Percentiles rank a stretch among this genome's conserved stretches.
phyloP scores from a whole-genome alignment of 2,113 vertebrate genomes.

The Saccopteryx leptura region DNA sequence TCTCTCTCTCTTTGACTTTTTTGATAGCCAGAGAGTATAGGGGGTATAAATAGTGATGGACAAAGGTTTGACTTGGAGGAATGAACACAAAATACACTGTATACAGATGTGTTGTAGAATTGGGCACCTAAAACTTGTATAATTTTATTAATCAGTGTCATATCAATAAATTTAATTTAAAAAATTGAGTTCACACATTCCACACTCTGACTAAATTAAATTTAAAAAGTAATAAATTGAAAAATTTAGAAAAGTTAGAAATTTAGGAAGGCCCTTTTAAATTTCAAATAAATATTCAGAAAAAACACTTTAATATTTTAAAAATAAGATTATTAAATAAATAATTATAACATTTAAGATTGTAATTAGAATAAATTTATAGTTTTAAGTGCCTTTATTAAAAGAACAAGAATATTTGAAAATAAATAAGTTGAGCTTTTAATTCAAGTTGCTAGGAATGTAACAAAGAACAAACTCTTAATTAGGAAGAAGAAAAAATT shows the following conservation, averaged over 20 bases:
- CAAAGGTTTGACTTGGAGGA: no score
- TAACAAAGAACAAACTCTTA: background rate
- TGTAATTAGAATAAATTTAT: slow-evolving; percentile 13
- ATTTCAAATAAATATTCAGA: background rate
- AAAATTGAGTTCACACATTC: slow-evolving; percentile 15
- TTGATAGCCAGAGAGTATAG: no score
- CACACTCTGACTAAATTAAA: background rate
- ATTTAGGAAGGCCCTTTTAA: slow-evolving; percentile 33
- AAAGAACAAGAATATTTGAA: slow-evolving; percentile 45
- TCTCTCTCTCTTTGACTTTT: no score
- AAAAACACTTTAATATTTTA: slow-evolving; percentile 24
- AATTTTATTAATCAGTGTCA: no score
- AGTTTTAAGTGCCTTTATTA: background rate
- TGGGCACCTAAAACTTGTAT: no score
- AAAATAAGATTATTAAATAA: slow-evolving; percentile 9
- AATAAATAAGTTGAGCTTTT: slow-evolving; percentile 8
- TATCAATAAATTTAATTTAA: no score
- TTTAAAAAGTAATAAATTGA: slow-evolving; percentile 52
- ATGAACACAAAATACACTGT: no score
- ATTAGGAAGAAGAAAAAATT: background rate
- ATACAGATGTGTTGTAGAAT: no score
- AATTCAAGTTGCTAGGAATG: slow-evolving; percentile 8
- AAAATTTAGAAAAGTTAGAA: slow-evolving; percentile 41
- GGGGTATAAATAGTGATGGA: no score
- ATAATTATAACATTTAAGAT: background rate